Conservation (phyloP, 2,888 invertebrate genomes). For the Tromatobia lineatoria region DNA sequence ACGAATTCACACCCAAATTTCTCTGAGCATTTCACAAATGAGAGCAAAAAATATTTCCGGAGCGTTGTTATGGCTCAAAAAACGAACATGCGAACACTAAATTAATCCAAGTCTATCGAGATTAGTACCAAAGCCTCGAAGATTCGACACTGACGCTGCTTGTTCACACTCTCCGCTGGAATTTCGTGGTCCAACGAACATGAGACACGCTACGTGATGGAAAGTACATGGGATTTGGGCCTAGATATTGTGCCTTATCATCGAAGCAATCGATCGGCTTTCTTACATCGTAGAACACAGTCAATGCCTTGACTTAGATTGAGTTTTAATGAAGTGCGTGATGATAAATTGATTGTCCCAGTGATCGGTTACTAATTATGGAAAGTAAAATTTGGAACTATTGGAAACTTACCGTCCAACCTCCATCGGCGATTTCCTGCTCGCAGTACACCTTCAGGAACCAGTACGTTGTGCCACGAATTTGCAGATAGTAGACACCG, state of each 20-base stretch:
- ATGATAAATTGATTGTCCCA: neutral
- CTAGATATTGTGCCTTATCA: constrained; percentile 10
- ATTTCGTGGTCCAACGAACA: constrained; percentile 51
- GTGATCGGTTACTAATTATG: constrained; percentile 1
- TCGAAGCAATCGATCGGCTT: constrained; percentile 8
- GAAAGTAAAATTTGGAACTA: neutral
- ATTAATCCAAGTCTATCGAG: neutral
- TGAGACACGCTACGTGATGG: constrained; percentile 20
- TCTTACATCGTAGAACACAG: neutral
- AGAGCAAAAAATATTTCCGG: constrained; percentile 29
- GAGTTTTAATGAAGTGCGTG: neutral
- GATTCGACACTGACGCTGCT: neutral
- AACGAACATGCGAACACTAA: neutral
- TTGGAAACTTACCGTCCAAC: constrained; percentile 93
- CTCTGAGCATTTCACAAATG: neutral
- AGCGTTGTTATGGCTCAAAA: neutral
- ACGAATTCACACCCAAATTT: too few relatives aligned
- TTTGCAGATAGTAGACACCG: constrained; percentile 95
- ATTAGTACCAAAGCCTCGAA: neutral
- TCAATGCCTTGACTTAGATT: neutral
- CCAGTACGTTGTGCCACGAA: constrained; percentile 96
- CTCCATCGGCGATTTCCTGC: constrained; percentile 95
- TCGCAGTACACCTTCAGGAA: constrained; percentile 97
- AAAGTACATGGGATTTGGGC: constrained; percentile 38
- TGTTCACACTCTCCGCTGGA: constrained; percentile 19